phyloP scores from a whole-genome alignment of 2,888 invertebrate genomes.

The Harpalus rubripes region DNA sequence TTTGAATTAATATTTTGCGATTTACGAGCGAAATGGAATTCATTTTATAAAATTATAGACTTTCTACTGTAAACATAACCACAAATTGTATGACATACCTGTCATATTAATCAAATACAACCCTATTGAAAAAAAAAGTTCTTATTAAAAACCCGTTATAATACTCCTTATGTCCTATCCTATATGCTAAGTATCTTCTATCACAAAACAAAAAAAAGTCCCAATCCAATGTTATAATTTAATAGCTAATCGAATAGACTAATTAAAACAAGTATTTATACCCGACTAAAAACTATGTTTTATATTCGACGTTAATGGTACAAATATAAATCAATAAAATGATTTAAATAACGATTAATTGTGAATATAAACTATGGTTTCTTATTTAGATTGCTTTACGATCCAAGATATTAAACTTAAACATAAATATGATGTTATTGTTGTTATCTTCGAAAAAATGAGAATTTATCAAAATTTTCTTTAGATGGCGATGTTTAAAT shows the following conservation, averaged over 20 bases:
- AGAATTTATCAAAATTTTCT: not conserved
- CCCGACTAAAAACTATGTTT: slow-evolving; percentile 1
- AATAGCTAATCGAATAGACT: slow-evolving; percentile 11
- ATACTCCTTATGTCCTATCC: too few relatives aligned
- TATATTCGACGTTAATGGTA: slow-evolving; percentile 23
- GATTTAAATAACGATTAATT: slow-evolving; percentile 29
- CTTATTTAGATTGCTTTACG: not conserved
- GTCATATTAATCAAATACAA: too few relatives aligned
- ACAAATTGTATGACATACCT: too few relatives aligned
- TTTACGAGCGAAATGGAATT: too few relatives aligned
- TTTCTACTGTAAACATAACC: too few relatives aligned
- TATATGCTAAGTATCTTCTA: not conserved
- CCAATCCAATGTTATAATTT: slow-evolving; percentile 1
- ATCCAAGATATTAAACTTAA: not conserved
- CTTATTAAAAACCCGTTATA: too few relatives aligned
- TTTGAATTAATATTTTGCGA: too few relatives aligned
- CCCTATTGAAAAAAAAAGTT: too few relatives aligned
- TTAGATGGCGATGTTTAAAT: not conserved
- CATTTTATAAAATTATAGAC: too few relatives aligned
- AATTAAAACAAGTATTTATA: slow-evolving; percentile 21
- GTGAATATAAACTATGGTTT: slow-evolving; percentile 2
- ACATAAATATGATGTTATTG: not conserved
- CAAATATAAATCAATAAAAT: slow-evolving; percentile 25
- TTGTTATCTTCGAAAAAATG: not conserved
- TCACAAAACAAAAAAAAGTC: not conserved